Evolutionary conservation across 2,797 vertebrate species (phyloP).

Genomic region (Brotogeris chrysoptera): DNA sequence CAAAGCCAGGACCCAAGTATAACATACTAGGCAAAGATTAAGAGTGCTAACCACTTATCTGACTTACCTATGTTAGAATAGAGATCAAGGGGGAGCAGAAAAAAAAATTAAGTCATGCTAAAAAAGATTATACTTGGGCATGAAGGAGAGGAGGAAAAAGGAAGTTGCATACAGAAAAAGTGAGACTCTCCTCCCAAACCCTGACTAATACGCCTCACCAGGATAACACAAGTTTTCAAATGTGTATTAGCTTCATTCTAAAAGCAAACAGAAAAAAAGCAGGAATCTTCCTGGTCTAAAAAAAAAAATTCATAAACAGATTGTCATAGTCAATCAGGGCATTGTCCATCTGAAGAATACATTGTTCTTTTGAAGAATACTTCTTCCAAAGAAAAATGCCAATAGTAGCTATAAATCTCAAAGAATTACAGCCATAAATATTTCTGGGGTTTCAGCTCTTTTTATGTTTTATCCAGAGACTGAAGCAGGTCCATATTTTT

Average conservation of each 20-base stretch:
- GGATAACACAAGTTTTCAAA: background rate
- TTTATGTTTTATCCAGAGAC: background rate
- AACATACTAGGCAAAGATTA: background rate
- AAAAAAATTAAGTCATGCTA: background rate
- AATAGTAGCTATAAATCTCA: background rate
- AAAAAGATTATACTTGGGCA: background rate
- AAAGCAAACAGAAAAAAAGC: background rate
- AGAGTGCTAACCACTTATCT: background rate
- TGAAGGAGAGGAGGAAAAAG: background rate
- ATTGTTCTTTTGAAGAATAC: background rate
- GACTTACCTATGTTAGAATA: background rate
- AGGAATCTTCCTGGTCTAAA: background rate
- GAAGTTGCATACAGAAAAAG: background rate
- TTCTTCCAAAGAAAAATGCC: background rate
- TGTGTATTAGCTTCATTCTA: background rate
- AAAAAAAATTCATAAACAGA: background rate
- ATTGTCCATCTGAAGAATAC: background rate
- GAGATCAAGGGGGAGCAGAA: background rate
- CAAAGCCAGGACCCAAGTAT: background rate
- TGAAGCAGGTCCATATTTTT: background rate
- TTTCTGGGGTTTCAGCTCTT: background rate
- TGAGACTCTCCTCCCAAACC: background rate
- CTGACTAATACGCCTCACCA: background rate
- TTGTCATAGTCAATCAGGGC: background rate
- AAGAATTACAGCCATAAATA: background rate